Base-by-base conservation (phyloP, 2,797 vertebrate genomes). In the Chelidonichthys spinosus region DNA sequence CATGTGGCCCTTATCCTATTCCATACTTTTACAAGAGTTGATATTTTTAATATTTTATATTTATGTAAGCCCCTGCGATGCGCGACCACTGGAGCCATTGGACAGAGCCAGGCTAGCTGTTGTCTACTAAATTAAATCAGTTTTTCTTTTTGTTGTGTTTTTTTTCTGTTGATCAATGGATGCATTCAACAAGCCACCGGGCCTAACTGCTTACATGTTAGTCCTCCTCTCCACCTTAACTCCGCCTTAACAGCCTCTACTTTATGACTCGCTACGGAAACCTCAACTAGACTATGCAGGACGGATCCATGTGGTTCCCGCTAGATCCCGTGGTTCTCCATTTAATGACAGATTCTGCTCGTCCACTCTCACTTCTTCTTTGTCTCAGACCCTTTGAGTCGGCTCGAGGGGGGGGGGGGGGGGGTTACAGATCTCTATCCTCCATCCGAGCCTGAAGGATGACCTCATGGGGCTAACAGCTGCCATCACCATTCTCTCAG, bases 391-490 rank as follows among this genome's bases (percentile, higher is more conserved):
- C 65, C 67, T 76, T 72, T 81, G 59, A 54, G 71, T 68, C 78
- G 69, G 70, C 64, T 70, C 25, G 61, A 62, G 43, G 72, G 25
- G 25, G 25, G 25, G 71, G 69, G 43, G 72, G 25, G 25, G 25
- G 25, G 71, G 69, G 75, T 76, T 88, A 63, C 59, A 78, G 83
- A 82, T 76, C 81, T 81, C 82, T 79, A 81, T 89, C 90, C 85
- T 85, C 78, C 71, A 86, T 90, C 84, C 83, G 84, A 84, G 83
- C 80, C 74, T 87, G 78, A 74, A 81, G 63, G 83, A 94, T 95
- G 92, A 94, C 92, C 91, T 95, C 93, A 94, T 93, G 79, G 86
- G 87, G 79, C 86, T 74, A 35, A 80, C 90, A 92, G 90, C 89
- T 89, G 87, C 93, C 89, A 86, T 93, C 87, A 78, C 85, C 78